Percentiles rank a stretch among this genome's conserved stretches.
Evolutionary conservation across 2,888 invertebrate genomes (phyloP).

Genomic region (Ochropleura leucogaster): DNA sequence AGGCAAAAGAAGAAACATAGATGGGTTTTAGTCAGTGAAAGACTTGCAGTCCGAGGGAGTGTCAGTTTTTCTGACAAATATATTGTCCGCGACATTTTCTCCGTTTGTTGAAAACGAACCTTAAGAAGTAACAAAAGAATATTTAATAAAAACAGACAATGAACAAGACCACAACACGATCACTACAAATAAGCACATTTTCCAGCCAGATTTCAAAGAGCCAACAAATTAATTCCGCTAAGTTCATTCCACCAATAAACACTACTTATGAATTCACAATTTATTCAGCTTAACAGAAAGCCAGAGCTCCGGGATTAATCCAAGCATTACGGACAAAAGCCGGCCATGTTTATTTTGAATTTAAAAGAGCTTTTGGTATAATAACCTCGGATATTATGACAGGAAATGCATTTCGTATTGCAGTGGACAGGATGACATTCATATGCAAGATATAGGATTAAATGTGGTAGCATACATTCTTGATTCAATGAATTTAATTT

Average conservation of each 20-base stretch:
- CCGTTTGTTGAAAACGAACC: not conserved
- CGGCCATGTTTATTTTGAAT: constrained; percentile 31
- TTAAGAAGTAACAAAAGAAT: not conserved
- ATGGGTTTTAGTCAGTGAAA: no score
- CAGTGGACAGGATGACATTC: not conserved
- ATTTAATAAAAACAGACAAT: not conserved
- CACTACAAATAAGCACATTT: not conserved
- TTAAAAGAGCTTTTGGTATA: constrained; percentile 1
- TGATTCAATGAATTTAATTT: not conserved
- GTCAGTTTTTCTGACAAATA: no score
- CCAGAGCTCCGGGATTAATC: constrained; percentile 20
- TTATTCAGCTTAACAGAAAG: constrained; percentile 30
- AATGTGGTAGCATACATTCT: not conserved
- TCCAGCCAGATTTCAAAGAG: not conserved
- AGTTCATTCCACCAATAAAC: constrained; percentile 26
- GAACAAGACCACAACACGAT: not conserved
- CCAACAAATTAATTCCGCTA: constrained; percentile 16
- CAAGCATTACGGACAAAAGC: constrained; percentile 27
- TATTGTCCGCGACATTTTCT: no score
- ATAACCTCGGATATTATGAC: constrained; percentile 31
- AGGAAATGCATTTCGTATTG: constrained; percentile 31
- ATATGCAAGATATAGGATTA: not conserved
- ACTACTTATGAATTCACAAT: constrained; percentile 36
- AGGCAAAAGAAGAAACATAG: no score
- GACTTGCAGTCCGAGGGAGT: no score